phyloP scores from a whole-genome alignment of 2,113 vertebrate genomes.

The cattle (Bos taurus) region DNA sequence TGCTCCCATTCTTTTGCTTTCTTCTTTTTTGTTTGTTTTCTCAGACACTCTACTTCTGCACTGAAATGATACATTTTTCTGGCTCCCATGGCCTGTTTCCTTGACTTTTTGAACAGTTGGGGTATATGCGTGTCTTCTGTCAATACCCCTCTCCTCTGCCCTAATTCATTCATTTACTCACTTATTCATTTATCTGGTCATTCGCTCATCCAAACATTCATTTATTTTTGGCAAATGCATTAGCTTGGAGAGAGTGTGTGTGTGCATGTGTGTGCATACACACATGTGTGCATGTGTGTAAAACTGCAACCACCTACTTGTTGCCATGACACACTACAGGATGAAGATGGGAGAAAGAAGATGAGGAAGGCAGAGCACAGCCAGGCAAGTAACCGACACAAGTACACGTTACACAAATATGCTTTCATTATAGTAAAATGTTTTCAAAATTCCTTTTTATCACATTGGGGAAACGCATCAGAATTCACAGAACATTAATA shows the following conservation, averaged over 20 bases:
- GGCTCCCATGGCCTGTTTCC: background rate
- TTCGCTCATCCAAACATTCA: background rate
- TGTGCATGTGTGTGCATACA: too few relatives aligned
- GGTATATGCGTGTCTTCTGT: background rate
- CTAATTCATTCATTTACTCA: background rate
- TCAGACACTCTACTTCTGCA: background rate
- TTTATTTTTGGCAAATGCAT: background rate
- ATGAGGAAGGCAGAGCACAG: background rate
- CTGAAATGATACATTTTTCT: background rate
- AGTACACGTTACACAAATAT: background rate
- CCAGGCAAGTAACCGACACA: too few relatives aligned
- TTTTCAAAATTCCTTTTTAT: background rate
- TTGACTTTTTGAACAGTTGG: background rate
- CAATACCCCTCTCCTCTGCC: background rate
- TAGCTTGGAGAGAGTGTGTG: background rate
- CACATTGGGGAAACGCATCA: background rate
- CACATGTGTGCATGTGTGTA: rapidly evolving
- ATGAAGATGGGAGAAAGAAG: background rate
- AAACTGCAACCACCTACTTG: background rate
- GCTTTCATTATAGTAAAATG: background rate
- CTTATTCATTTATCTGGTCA: background rate
- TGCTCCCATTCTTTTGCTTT: background rate
- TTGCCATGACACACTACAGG: background rate
- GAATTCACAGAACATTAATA: background rate
- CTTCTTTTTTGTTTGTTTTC: background rate